Conservation (phyloP, 2,113 vertebrate species). For the Nyctereutes procyonoides region DNA sequence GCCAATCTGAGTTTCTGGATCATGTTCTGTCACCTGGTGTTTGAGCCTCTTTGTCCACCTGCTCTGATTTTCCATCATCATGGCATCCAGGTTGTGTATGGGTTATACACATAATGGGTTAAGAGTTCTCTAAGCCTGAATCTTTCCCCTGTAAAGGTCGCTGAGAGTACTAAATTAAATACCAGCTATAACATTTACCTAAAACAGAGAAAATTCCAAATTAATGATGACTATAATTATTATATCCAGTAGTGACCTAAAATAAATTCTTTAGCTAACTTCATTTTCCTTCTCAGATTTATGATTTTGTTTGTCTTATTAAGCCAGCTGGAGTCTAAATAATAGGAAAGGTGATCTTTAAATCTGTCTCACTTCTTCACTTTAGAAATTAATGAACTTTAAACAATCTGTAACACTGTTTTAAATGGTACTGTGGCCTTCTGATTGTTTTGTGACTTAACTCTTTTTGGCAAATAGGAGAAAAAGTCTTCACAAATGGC, state of each 20-base stretch:
- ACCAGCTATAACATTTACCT: background rate
- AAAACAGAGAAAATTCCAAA: background rate
- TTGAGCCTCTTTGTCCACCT: background rate
- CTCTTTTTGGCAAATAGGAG: background rate
- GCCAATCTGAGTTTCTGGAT: background rate
- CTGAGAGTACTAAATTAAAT: background rate
- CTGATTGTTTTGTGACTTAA: background rate
- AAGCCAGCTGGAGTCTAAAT: background rate
- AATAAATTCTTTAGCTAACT: background rate
- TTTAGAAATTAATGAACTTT: background rate
- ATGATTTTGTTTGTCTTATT: background rate
- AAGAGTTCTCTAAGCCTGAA: background rate
- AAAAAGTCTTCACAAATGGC: background rate
- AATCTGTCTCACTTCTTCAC: background rate
- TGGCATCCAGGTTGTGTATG: background rate
- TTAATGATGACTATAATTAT: background rate
- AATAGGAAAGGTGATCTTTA: background rate
- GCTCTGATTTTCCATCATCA: background rate
- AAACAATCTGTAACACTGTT: background rate
- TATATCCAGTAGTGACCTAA: background rate
- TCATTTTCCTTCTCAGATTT: background rate
- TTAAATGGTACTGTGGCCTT: background rate
- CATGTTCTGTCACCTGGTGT: background rate
- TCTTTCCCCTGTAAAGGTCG: background rate
- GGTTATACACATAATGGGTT: background rate